Percentiles rank a stretch among this genome's conserved stretches.
Conservation (phyloP, 2,797 vertebrate genomes). For the Phalanger gymnotis region DNA sequence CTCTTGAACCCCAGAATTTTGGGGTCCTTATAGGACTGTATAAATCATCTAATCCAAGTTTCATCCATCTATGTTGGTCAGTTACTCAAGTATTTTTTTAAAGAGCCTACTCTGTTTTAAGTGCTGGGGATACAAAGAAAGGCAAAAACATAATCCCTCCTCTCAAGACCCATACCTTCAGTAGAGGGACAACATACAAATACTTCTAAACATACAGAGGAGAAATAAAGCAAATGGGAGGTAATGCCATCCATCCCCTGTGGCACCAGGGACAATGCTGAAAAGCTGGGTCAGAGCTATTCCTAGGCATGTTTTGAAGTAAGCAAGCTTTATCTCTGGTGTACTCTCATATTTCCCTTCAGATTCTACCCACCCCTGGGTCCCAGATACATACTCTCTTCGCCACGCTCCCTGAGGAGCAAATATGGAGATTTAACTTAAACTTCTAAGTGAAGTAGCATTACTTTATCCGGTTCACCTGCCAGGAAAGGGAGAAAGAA, state of each 20-base stretch:
- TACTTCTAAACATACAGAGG: not conserved
- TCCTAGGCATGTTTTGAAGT: not conserved
- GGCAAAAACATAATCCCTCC: not conserved
- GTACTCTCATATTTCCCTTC: not conserved
- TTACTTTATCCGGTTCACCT: not conserved
- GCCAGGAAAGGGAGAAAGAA: not conserved
- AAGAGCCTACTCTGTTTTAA: not conserved
- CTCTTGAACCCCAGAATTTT: not conserved
- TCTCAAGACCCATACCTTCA: not conserved
- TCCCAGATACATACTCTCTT: not conserved
- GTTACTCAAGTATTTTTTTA: not conserved
- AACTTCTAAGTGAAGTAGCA: not conserved
- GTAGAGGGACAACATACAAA: not conserved
- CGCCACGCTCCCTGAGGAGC: not conserved
- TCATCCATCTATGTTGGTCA: not conserved
- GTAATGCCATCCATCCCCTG: not conserved
- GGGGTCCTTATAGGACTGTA: not conserved
- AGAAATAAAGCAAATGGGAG: not conserved
- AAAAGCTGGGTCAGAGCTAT: not conserved
- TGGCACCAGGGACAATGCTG: not conserved
- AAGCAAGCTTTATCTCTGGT: not conserved
- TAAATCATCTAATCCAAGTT: not conserved
- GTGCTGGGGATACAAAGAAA: not conserved
- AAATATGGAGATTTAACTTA: not conserved
- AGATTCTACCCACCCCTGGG: not conserved